Base-by-base conservation (phyloP, 2,113 vertebrate genomes). In the Sorex araneus region DNA sequence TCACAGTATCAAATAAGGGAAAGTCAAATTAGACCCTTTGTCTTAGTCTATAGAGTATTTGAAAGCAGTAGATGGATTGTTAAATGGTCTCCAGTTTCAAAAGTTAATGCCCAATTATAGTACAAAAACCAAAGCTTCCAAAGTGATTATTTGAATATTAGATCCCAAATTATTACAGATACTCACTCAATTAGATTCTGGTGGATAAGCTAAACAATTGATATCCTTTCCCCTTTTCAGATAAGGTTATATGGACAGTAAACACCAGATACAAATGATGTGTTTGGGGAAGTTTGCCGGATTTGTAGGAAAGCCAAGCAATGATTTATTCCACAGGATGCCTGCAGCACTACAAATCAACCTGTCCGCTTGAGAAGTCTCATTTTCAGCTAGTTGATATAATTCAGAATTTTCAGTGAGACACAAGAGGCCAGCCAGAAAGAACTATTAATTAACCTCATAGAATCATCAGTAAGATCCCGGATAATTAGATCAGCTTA, bases 241-340 rank as follows among this genome's bases (percentile, higher is more conserved):
- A 69, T 84, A 88, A 80, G 80, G 89, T 91, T 94, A 93, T 50
- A 78, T 70, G 40, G 74, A 78, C 92, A 87, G 86, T 94, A 93
- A 92, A 94, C 54, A 84, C 43, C 36, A 94, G 92, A 96, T 94
- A 96, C 91, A 97, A 96, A 97, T 96, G 94, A 96, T 87, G 95
- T 96, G 96, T 94, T 86, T 93, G 93, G 87, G 67, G 83, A 97
- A 91, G 87, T 89, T 89, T 75, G 76, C 84, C 77, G 84, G 92
- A 93, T 89, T 93, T 3, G 0, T 78, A 93, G 77, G 74, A 84
- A 92, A 91, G 83, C 73, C 89, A 79, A 89, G 81, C 77, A 71
- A 21, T 92, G 96, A 96, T 96, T 95, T 95, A 96, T 96, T 92
- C 74, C 32, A 34, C 47, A 87, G 91, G 86, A 67, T 89, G 80